Percentiles rank a stretch among this genome's conserved stretches.
Evolutionary conservation across 2,888 invertebrate genomes (phyloP).

Genomic region (Euclidia mi): DNA sequence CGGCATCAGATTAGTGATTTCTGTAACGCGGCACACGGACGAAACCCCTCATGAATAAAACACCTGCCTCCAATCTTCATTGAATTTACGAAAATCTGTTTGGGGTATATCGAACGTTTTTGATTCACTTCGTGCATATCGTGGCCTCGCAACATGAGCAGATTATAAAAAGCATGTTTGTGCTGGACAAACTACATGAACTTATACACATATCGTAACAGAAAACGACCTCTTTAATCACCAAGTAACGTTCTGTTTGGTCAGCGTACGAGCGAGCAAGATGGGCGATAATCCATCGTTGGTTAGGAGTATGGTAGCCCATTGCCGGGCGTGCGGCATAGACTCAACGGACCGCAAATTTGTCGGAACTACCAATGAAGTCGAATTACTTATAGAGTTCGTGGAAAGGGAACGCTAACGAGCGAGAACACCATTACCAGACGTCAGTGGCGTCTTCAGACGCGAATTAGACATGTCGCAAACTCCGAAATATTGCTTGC

Average conservation of each 20-base stretch:
- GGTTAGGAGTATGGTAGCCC: conserved; percentile 62
- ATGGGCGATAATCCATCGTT: conserved; percentile 68
- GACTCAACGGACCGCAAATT: conserved; percentile 85
- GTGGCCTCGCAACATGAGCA: conserved; percentile 61
- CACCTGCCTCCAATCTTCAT: conserved; percentile 63
- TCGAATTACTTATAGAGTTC: conserved; percentile 81
- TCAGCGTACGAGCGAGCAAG: conserved; percentile 55
- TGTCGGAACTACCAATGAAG: conserved; percentile 85
- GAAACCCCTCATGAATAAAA: conserved; percentile 64
- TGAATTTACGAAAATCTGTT: conserved; percentile 66
- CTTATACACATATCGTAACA: conserved; percentile 66
- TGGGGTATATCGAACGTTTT: conserved; percentile 58
- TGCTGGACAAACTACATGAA: conserved; percentile 59
- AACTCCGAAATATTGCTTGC: conserved; percentile 57
- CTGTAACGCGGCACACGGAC: conserved; percentile 45
- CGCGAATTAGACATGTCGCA: conserved; percentile 67
- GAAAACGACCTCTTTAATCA: conserved; percentile 71
- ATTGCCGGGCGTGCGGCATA: conserved; percentile 63
- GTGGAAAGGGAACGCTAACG: conserved; percentile 80
- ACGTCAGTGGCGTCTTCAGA: conserved; percentile 70
- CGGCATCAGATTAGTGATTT: conserved; percentile 57
- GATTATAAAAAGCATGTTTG: conserved; percentile 67
- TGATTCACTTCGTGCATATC: conserved; percentile 53
- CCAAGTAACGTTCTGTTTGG: conserved; percentile 56
- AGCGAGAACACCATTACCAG: conserved; percentile 78